Evolutionary conservation across 2,888 invertebrate genomes (phyloP).

Genomic region (Crossocerus cetratus): DNA sequence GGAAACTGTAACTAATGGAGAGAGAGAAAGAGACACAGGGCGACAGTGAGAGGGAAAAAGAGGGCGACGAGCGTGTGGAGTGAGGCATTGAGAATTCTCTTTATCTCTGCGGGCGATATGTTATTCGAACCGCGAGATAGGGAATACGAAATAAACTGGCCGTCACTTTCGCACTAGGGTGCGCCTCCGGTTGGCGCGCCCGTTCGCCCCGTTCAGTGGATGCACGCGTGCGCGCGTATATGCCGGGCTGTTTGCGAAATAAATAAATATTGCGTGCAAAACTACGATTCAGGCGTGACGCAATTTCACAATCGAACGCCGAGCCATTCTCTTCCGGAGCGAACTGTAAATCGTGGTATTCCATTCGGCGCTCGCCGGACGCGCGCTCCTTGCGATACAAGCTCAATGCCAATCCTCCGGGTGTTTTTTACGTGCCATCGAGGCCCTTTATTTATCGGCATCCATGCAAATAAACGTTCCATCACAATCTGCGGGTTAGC

Average conservation of each 20-base stretch:
- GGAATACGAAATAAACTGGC: slow-evolving; percentile 38
- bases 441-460: neutral
- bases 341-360: slow-evolving; percentile 15
- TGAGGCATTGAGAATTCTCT: slow-evolving; percentile 29
- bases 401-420: too few species aligned
- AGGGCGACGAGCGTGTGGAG: slow-evolving; percentile 5
- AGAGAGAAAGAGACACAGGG: too few species aligned
- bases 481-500: too few species aligned
- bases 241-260: slow-evolving; percentile 36
- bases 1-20: too few species aligned
- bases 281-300: slow-evolving; percentile 19
- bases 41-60: too few species aligned
- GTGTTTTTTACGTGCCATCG: too few species aligned
- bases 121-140: neutral
- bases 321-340: neutral
- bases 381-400: neutral
- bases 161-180: slow-evolving; percentile 49
- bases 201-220: neutral
- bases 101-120: slow-evolving; percentile 12
- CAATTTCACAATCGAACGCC: slow-evolving; percentile 29
- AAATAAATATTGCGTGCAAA: slow-evolving; percentile 37
- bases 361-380: slow-evolving; percentile 22
- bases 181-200: slow-evolving; percentile 13
- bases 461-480: neutral
- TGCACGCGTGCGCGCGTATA: too few species aligned